phyloP scores from a whole-genome alignment of 2,888 invertebrate genomes.

The Rosalia funebris region DNA sequence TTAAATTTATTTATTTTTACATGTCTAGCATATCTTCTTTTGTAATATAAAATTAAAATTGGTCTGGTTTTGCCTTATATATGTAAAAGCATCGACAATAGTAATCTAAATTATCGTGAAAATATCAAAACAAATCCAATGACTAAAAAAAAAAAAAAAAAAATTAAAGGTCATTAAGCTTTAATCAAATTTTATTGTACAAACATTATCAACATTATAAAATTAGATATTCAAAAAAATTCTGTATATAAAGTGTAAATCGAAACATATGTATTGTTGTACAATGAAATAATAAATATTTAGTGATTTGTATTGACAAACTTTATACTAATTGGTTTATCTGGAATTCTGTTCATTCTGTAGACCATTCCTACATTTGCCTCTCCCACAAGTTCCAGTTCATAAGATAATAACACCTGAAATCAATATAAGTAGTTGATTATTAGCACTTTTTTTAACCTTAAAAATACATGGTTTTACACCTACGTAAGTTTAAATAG shows the following conservation, averaged over 20 bases:
- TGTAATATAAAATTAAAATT: constrained; percentile 20
- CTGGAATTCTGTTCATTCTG: constrained; percentile 63
- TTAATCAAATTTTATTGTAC: constrained; percentile 61
- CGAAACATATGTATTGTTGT: constrained; percentile 60
- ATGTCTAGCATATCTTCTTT: constrained; percentile 9
- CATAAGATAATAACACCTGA: constrained; percentile 59
- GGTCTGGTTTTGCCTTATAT: constrained; percentile 31
- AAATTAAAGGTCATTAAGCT: no score
- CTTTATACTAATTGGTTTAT: constrained; percentile 57
- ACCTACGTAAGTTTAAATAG: no score
- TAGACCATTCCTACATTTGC: constrained; percentile 60
- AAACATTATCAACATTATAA: constrained; percentile 56
- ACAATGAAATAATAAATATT: constrained; percentile 62
- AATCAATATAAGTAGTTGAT: constrained; percentile 38
- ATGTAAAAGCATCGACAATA: constrained; percentile 50
- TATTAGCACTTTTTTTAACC: no score
- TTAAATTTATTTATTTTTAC: constrained; percentile 3
- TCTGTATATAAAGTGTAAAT: constrained; percentile 58
- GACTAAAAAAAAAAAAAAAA: constrained; percentile 30
- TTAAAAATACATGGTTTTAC: no score
- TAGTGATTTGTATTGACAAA: constrained; percentile 61
- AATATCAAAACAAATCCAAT: constrained; percentile 39
- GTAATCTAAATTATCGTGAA: constrained; percentile 43
- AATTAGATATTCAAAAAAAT: constrained; percentile 47
- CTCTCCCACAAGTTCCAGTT: constrained; percentile 46